A percentile compares a stretch with the other conserved stretches of the same genome.
These are phyloP conservation scores for Alectura lathami DNA, from an alignment of 2,113 vertebrate species.

Conservation along the genomic window DNA sequence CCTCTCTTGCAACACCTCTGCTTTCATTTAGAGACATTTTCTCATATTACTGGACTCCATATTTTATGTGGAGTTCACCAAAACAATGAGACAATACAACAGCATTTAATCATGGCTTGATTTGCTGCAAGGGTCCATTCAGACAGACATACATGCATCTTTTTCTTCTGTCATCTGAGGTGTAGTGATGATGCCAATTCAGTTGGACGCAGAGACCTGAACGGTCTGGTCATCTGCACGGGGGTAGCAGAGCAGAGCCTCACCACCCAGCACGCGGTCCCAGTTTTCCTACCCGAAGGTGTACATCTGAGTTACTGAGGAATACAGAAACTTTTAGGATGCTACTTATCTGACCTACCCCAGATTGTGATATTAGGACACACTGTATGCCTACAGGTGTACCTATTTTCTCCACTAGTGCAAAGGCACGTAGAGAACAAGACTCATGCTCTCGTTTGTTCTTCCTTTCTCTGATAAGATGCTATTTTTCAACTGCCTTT, in stretches of 20 bases:
- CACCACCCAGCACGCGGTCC: rapidly evolving
- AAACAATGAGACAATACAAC: background rate
- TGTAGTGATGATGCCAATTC: background rate
- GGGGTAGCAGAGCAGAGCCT: background rate
- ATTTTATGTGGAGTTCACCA: background rate
- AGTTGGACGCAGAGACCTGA: background rate
- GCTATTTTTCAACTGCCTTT: background rate
- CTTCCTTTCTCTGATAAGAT: background rate
- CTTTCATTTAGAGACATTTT: background rate
- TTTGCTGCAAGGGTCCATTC: background rate
- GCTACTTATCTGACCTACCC: background rate
- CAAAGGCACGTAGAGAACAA: background rate
- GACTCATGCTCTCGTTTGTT: background rate
- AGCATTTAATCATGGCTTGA: background rate
- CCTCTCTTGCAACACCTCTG: background rate
- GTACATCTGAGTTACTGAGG: background rate
- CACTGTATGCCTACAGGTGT: rapidly evolving
- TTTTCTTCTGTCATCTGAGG: background rate
- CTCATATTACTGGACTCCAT: background rate
- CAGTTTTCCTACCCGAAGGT: background rate
- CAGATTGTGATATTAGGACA: background rate
- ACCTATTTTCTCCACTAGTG: background rate
- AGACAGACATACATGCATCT: background rate
- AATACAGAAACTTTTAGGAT: background rate
- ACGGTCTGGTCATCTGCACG: rapidly evolving